These are phyloP conservation scores for Poliocrania exsul DNA, from an alignment of 2,797 vertebrate genomes.

Conservation along the genomic window DNA sequence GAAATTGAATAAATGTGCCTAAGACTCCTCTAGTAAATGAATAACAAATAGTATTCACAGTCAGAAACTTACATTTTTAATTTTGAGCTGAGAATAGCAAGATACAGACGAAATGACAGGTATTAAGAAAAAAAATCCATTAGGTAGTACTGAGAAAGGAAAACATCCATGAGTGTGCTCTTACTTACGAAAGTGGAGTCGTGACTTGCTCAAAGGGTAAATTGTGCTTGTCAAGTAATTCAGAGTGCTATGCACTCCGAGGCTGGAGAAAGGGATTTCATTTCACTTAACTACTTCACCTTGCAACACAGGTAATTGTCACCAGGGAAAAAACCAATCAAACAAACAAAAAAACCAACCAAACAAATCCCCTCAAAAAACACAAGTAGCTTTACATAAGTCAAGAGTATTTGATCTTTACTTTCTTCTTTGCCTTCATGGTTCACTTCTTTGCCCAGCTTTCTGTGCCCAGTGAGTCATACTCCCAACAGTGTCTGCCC, in stretches of 20 bases:
- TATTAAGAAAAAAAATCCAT: background rate
- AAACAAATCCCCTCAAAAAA: background rate
- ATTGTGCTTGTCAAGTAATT: background rate
- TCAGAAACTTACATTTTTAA: background rate
- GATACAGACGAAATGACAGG: background rate
- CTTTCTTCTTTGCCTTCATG: background rate
- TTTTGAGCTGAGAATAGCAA: background rate
- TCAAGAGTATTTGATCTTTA: background rate
- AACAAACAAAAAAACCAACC: background rate
- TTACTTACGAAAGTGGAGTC: background rate
- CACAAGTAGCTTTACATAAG: background rate
- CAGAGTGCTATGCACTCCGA: accelerated
- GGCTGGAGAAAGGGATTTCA: background rate
- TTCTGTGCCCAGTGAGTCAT: background rate
- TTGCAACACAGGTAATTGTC: background rate
- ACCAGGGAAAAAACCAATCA: background rate
- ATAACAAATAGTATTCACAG: background rate
- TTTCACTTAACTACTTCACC: background rate
- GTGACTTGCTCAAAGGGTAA: background rate
- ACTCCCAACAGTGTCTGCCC: background rate
- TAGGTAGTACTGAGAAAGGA: background rate
- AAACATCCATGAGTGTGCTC: background rate
- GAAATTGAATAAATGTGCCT: background rate
- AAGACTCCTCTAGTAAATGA: background rate
- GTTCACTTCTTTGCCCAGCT: background rate